phyloP scores from a whole-genome alignment of 2,113 vertebrate genomes.

The Jacana jacana region DNA sequence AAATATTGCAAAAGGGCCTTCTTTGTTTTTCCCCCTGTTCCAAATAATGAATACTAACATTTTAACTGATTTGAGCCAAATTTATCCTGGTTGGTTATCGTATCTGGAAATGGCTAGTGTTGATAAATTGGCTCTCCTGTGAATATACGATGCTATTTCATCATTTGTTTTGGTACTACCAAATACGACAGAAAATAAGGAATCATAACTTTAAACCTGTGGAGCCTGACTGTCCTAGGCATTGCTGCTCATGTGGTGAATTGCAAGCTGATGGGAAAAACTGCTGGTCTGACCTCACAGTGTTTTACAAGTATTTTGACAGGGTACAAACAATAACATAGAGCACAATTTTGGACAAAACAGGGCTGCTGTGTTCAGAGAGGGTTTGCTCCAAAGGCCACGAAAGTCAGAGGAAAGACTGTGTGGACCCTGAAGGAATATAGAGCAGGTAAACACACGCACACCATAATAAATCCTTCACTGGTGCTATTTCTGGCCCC shows the following conservation, averaged over 20 bases:
- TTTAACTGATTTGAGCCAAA: background rate
- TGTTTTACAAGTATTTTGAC: background rate
- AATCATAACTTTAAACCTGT: background rate
- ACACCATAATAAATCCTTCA: background rate
- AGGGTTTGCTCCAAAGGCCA: background rate
- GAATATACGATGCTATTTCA: background rate
- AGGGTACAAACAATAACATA: background rate
- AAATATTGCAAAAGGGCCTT: background rate
- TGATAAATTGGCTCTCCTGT: background rate
- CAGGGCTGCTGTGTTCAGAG: accelerated
- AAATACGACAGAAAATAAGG: background rate
- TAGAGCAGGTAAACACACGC: background rate
- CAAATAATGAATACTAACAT: background rate
- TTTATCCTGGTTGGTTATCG: background rate
- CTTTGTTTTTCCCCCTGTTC: background rate
- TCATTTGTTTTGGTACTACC: background rate
- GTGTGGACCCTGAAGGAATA: background rate
- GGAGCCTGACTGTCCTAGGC: background rate
- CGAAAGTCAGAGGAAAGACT: background rate
- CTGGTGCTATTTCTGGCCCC: background rate
- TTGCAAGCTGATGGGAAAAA: background rate
- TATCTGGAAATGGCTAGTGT: background rate
- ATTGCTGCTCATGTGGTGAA: background rate
- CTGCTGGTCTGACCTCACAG: background rate
- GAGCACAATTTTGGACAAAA: background rate